Base-by-base conservation (phyloP, 2,888 invertebrate genomes). In the Esperia sulphurella region DNA sequence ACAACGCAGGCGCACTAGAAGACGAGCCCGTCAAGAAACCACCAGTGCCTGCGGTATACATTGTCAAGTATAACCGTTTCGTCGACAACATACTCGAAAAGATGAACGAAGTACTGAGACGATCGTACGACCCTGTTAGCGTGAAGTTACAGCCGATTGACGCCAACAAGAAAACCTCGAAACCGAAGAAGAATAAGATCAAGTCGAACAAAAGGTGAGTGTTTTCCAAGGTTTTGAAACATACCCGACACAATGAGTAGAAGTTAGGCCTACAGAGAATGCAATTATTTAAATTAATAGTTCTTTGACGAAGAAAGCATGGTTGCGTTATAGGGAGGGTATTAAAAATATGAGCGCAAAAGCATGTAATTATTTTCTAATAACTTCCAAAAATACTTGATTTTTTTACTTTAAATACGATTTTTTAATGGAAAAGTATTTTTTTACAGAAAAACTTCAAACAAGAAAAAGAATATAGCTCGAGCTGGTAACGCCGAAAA, bases 81-180 rank as follows among this genome's bases (percentile, higher is more conserved):
- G 94, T 96, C 49, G 96, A 96, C 82, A 95, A 93, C 63, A 95
- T 96, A 59, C 90, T 96, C 55, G 93, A 93, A 49, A 92, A 95
- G 63, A 95, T 96, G 83, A 96, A 96, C 82, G 93, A 93, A 60
- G 95, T 96, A 51, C 83, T 96, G 56, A 91, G 94, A 43, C 92
- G 92, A 55, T 95, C 94, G 44, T 96, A 96, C 79, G 96, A 96
- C 73, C 96, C 96, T 0, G 96, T 96, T 49, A 94, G 94, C 57
- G 96, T 96, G 0, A 93, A 93, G 67, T 79, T 95, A 31, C 91
- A 92, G 55, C 90, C 91, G 0, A 91, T 90, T 9, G 81, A 91
- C 14, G 90, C 85, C 8, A 88, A 81, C 55, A 93, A 92, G 65
- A 90, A 90, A 50, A 88, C 64, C 42, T 82, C 80, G 5, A 92